phyloP scores from a whole-genome alignment of 2,888 invertebrate genomes.

The Lasioglossum malachurum region DNA sequence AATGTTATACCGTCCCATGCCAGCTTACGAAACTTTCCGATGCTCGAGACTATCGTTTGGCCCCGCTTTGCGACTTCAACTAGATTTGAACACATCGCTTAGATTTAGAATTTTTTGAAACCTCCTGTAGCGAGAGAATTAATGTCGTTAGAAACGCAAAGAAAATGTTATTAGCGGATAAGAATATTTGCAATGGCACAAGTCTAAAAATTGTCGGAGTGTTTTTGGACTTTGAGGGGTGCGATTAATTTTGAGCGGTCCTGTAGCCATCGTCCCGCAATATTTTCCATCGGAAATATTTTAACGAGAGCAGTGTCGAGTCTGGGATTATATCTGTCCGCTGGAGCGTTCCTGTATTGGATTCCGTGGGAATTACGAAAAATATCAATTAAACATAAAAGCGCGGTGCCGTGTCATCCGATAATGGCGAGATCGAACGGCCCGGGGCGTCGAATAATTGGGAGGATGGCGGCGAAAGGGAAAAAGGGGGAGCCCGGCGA shows the following conservation, averaged over 20 bases:
- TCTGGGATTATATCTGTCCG: conserved; percentile 81
- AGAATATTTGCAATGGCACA: neutral
- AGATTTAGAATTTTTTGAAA: neutral
- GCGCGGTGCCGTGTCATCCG: conserved; percentile 84
- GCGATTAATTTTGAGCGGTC: conserved; percentile 44
- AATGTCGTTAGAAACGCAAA: neutral
- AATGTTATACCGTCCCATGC: neutral
- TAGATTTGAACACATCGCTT: neutral
- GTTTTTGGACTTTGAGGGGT: neutral
- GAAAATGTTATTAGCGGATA: neutral
- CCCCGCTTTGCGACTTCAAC: neutral
- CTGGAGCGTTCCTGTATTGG: conserved; percentile 72
- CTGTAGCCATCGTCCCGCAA: conserved; percentile 53
- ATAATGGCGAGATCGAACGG: conserved; percentile 82
- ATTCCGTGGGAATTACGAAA: conserved; percentile 83
- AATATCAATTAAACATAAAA: conserved; percentile 85
- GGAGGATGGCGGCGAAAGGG: conserved; percentile 68
- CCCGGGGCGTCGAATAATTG: conserved; percentile 80
- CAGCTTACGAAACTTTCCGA: conserved; percentile 37
- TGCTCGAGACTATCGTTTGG: conserved; percentile 5
- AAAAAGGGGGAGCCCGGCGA: conserved; percentile 53
- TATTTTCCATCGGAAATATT: conserved; percentile 77
- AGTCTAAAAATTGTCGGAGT: neutral
- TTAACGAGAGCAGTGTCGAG: conserved; percentile 81
- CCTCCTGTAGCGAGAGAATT: no score